Percentiles rank a stretch among this genome's conserved stretches.
Conservation (phyloP, 2,888 invertebrate genomes). For the Cataglyphis albicans region DNA sequence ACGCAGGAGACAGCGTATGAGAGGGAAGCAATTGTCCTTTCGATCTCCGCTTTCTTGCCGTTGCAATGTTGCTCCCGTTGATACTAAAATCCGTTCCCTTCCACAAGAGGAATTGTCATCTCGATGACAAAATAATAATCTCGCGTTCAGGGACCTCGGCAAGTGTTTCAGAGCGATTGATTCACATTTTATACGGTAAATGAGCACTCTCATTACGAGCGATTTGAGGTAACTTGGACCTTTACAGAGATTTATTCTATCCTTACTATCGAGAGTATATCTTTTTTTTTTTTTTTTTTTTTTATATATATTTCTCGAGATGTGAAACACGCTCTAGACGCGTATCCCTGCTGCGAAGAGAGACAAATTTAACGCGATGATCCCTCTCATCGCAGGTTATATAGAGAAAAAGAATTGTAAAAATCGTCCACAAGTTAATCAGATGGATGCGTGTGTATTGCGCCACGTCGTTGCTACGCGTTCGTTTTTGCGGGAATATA, state of each 20-base stretch:
- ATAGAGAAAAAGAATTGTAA: background rate
- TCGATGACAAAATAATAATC: slow-evolving; percentile 39
- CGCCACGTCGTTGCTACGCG: background rate
- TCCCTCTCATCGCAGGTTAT: background rate
- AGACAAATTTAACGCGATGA: background rate
- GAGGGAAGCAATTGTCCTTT: slow-evolving; percentile 60
- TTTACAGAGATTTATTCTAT: background rate
- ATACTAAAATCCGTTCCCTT: background rate
- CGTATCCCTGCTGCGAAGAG: background rate
- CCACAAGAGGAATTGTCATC: background rate
- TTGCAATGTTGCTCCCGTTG: background rate
- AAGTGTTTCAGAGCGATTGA: background rate
- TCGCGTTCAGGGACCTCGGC: background rate
- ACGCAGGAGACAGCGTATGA: slow-evolving; percentile 62
- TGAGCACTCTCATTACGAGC: background rate
- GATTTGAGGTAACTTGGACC: background rate
- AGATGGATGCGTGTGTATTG: background rate
- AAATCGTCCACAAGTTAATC: background rate
- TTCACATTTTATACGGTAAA: background rate
- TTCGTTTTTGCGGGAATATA: slow-evolving; percentile 1
- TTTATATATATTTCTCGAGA: background rate
- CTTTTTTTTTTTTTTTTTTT: background rate
- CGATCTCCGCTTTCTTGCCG: background rate
- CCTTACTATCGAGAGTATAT: background rate
- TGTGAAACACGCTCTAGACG: background rate